Evolutionary conservation across 2,113 vertebrate species (phyloP).

Genomic region (Petromus typicus): DNA sequence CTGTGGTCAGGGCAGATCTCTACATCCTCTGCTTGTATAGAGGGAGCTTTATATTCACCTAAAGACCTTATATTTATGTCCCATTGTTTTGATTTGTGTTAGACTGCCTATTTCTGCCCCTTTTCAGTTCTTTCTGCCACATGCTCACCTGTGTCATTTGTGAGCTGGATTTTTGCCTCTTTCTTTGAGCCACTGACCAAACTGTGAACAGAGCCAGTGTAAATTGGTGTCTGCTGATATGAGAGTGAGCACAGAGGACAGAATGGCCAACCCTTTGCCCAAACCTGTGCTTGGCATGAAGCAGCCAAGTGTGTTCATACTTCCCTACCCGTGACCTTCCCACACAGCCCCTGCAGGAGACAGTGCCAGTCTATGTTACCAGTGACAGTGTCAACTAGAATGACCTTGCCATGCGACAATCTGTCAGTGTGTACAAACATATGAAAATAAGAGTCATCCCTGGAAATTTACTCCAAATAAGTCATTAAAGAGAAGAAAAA

Average conservation of each 20-base stretch:
- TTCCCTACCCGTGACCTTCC: background rate
- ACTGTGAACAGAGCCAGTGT: background rate
- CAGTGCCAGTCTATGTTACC: rapidly evolving
- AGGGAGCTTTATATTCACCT: background rate
- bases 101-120: background rate
- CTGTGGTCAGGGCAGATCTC: background rate
- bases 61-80: background rate
- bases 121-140: background rate
- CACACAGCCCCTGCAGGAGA: background rate
- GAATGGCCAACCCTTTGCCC: too few species aligned
- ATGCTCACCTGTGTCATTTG: background rate
- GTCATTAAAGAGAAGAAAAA: constrained; percentile 14
- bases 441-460: background rate
- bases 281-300: background rate
- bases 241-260: background rate
- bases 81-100: background rate
- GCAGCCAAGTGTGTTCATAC: rapidly evolving
- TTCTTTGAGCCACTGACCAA: background rate
- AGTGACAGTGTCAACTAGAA: background rate
- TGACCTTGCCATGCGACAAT: background rate
- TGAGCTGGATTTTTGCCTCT: background rate
- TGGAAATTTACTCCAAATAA: background rate
- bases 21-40: background rate
- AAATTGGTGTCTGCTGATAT: background rate
- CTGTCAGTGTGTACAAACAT: background rate